Conservation (phyloP, 2,797 vertebrate species). For the Propithecus perrieri region DNA sequence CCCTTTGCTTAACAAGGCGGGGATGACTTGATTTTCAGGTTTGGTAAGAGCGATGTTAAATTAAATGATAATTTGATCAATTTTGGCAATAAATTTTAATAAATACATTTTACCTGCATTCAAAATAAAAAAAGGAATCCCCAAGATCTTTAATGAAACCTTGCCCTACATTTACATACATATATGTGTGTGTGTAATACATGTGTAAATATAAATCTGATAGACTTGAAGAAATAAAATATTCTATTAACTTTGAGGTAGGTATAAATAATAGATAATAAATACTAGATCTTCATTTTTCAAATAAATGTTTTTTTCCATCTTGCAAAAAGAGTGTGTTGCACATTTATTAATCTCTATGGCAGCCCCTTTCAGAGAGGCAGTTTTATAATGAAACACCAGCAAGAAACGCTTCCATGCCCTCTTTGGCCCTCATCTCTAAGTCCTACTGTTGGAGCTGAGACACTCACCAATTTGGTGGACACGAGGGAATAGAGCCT, state of each 20-base stretch:
- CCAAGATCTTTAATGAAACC: neutral
- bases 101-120: neutral
- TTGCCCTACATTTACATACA: neutral
- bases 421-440: neutral
- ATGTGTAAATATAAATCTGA: neutral
- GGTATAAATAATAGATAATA: neutral
- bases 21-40: constrained; percentile 41
- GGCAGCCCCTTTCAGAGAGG: neutral
- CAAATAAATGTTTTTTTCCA: constrained; percentile 21
- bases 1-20: neutral
- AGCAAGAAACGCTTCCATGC: neutral
- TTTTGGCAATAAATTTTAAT: neutral
- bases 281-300: neutral
- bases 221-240: neutral
- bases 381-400: neutral
- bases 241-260: neutral
- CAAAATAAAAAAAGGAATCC: neutral
- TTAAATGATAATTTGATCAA: neutral
- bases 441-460: neutral
- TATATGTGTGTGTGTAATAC: neutral
- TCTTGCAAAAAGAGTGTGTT: neutral
- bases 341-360: neutral
- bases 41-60: neutral
- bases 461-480: neutral
- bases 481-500: neutral